Evolutionary conservation across 1,140 invertebrate species (phyloP).

Genomic region (Andricus grossulariae): DNA sequence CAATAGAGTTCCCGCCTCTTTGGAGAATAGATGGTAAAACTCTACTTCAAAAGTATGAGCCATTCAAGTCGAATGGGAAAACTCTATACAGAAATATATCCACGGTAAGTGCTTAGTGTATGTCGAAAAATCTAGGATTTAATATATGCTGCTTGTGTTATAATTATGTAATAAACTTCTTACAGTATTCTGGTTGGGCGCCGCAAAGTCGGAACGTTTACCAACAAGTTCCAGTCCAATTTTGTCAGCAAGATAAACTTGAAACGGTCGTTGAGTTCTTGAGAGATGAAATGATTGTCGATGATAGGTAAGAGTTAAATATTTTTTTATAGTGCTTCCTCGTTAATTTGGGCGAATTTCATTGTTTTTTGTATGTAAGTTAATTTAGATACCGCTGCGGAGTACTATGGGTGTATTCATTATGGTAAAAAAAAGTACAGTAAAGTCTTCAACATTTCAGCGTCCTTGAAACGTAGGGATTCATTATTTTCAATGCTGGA

Average conservation of each 20-base stretch:
- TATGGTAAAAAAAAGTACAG: too few species aligned
- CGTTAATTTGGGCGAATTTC: background rate
- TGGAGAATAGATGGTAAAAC: conserved; percentile 93
- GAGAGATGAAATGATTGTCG: conserved; percentile 82
- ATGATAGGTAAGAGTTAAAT: conserved; percentile 76
- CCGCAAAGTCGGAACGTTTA: conserved; percentile 87
- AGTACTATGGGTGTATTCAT: too few species aligned
- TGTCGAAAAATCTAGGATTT: conserved; percentile 25
- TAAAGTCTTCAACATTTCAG: too few species aligned
- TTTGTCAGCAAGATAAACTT: conserved; percentile 82
- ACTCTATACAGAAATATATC: conserved; percentile 90
- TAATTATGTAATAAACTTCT: too few species aligned
- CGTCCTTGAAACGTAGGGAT: too few species aligned
- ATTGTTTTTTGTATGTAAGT: too few species aligned
- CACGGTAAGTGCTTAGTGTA: conserved; percentile 79
- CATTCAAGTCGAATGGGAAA: conserved; percentile 87
- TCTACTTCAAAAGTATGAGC: conserved; percentile 90
- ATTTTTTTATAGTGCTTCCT: background rate
- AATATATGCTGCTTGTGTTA: conserved; percentile 48
- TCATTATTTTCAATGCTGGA: too few species aligned
- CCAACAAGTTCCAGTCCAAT: conserved; percentile 85
- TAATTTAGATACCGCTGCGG: too few species aligned
- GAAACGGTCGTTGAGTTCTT: conserved; percentile 89
- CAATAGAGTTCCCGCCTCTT: conserved; percentile 85
- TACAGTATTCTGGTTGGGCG: conserved; percentile 87